phyloP scores from a whole-genome alignment of 2,888 invertebrate species.

The Chaetogeoica ovagalla region DNA sequence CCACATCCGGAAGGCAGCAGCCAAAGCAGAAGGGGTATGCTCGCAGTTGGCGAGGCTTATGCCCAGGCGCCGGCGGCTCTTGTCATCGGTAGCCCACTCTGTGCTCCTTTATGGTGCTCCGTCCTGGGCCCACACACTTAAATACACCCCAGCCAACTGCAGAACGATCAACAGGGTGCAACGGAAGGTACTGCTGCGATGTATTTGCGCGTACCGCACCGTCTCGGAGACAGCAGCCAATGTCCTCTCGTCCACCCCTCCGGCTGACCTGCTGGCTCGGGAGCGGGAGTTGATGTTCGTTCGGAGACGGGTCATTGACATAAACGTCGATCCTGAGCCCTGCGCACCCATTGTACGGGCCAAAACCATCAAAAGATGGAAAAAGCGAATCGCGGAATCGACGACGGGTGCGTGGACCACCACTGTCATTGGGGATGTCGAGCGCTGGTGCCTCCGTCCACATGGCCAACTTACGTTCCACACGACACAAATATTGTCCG shows the following conservation, averaged over 20 bases:
- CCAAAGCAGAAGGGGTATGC: no score
- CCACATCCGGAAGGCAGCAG: no score
- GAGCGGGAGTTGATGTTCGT: neutral
- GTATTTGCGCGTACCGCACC: neutral
- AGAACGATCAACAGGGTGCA: neutral
- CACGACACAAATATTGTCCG: neutral
- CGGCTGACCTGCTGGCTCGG: neutral
- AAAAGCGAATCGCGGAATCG: neutral
- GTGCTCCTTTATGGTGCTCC: no score
- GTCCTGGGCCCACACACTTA: no score
- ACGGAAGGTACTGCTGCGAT: neutral
- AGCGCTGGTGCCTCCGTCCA: neutral
- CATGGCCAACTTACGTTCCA: neutral
- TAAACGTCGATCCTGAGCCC: neutral
- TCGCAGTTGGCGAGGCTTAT: no score
- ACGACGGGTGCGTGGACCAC: neutral
- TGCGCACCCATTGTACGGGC: no score
- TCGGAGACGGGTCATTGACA: neutral
- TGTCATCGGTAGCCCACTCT: no score
- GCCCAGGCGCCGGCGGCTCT: no score
- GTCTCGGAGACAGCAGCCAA: neutral
- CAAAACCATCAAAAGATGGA: neutral
- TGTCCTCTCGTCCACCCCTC: neutral
- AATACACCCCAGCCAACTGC: neutral
- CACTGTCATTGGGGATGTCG: neutral